Evolutionary conservation across 2,888 invertebrate species (phyloP).

Genomic region (Sisyra nigra): DNA sequence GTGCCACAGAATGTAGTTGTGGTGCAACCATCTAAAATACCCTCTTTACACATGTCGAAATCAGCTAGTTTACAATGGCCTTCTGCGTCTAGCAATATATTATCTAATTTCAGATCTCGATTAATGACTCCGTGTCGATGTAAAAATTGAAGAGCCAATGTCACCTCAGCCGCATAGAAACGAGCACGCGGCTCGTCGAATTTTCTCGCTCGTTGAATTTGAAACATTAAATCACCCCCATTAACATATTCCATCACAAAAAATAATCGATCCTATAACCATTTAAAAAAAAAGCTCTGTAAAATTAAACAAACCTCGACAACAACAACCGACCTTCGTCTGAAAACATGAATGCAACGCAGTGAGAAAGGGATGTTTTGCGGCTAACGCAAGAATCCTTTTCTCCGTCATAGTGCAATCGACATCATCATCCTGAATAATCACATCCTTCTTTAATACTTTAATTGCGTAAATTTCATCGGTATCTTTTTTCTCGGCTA

Average conservation of each 20-base stretch:
- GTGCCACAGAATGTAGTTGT: slow-evolving; percentile 99
- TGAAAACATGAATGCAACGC: slow-evolving; percentile 96
- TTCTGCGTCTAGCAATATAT: slow-evolving; percentile 90
- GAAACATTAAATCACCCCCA: slow-evolving; percentile 98
- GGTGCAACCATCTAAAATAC: slow-evolving; percentile 69
- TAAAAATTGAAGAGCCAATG: slow-evolving; percentile 91
- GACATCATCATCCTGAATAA: slow-evolving; percentile 97
- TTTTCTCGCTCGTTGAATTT: slow-evolving; percentile 95
- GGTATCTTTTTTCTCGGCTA: slow-evolving; percentile 84
- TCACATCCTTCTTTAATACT: slow-evolving; percentile 93
- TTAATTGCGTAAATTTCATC: slow-evolving; percentile 84
- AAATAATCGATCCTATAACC: slow-evolving; percentile 76
- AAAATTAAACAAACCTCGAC: background rate
- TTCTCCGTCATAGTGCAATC: slow-evolving; percentile 99
- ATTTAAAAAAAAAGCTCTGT: too few relatives aligned
- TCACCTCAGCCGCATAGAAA: slow-evolving; percentile 98
- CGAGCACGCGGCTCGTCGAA: slow-evolving; percentile 92
- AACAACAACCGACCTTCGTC: slow-evolving; percentile 43
- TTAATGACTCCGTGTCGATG: slow-evolving; percentile 96
- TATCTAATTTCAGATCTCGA: slow-evolving; percentile 96
- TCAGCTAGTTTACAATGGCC: slow-evolving; percentile 90
- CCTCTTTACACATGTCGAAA: slow-evolving; percentile 99
- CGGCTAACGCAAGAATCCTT: slow-evolving; percentile 90
- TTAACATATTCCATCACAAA: slow-evolving; percentile 99
- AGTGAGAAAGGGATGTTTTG: slow-evolving; percentile 94